These are phyloP conservation scores for Tachyglossus aculeatus DNA, from an alignment of 2,797 vertebrate species.

Conservation along the genomic window DNA sequence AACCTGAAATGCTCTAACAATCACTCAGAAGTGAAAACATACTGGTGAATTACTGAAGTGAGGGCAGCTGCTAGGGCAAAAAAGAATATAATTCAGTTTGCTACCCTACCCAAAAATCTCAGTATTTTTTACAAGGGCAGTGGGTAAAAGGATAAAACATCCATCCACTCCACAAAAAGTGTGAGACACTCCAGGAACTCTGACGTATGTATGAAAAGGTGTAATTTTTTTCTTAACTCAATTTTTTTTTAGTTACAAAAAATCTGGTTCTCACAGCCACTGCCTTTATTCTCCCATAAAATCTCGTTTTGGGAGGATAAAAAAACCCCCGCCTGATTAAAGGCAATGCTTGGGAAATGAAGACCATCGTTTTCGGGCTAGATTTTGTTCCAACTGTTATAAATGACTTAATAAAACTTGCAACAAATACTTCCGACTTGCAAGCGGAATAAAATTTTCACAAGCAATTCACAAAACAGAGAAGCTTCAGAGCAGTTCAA, in stretches of 20 bases:
- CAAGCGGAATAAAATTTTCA: conserved; percentile 27
- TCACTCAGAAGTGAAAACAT: conserved; percentile 72
- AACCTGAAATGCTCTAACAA: background rate
- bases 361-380: conserved; percentile 57
- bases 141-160: conserved; percentile 18
- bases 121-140: background rate
- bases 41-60: conserved; percentile 79
- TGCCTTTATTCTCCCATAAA: conserved; percentile 31
- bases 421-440: conserved; percentile 40
- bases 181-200: conserved; percentile 36
- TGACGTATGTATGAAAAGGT: conserved; percentile 35
- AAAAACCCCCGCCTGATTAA: conserved; percentile 29
- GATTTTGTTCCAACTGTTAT: conserved; percentile 64
- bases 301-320: conserved; percentile 38
- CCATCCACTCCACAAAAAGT: conserved; percentile 34
- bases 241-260: conserved; percentile 39
- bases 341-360: conserved; percentile 36
- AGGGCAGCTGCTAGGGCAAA: conserved; percentile 37
- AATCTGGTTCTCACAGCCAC: background rate
- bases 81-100: background rate
- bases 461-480: conserved; percentile 43
- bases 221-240: conserved; percentile 53
- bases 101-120: conserved; percentile 21
- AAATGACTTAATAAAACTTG: conserved; percentile 44
- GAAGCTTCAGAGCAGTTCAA: conserved; percentile 76